These are phyloP conservation scores for Puffinus mauretanicus DNA, from an alignment of 2,113 vertebrate species.

Conservation along the genomic window DNA sequence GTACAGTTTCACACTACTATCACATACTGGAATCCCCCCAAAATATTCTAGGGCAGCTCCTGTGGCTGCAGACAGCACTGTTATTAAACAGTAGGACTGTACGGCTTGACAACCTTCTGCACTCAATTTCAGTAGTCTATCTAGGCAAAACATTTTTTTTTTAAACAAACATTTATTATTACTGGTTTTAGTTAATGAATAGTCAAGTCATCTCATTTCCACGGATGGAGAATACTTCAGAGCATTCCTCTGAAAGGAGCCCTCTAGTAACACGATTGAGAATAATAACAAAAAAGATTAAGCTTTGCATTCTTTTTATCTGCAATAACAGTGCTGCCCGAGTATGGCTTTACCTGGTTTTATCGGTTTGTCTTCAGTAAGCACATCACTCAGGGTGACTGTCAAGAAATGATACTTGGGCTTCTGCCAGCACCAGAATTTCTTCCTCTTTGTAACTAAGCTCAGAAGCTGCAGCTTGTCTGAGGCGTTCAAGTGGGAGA, in stretches of 20 bases:
- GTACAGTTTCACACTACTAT: not conserved
- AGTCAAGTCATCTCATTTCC: not conserved
- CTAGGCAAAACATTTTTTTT: not conserved
- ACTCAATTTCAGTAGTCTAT: not conserved
- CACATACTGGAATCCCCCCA: not conserved
- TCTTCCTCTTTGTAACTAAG: slow-evolving; percentile 85
- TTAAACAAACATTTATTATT: not conserved
- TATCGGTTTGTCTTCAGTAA: slow-evolving; percentile 76
- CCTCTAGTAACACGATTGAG: not conserved
- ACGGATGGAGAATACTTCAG: not conserved
- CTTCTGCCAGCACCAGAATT: slow-evolving; percentile 89
- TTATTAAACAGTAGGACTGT: not conserved
- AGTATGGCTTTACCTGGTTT: slow-evolving; percentile 79
- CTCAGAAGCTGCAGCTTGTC: slow-evolving; percentile 78
- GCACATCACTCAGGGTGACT: slow-evolving; percentile 82
- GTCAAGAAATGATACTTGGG: slow-evolving; percentile 85
- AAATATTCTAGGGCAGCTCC: not conserved
- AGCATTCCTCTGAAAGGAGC: not conserved
- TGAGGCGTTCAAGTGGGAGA: slow-evolving; percentile 83
- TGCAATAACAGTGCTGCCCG: not conserved
- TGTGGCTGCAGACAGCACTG: not conserved
- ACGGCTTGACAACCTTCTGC: not conserved
- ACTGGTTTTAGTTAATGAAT: not conserved
- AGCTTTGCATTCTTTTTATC: not conserved
- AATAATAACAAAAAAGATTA: not conserved